Evolutionary conservation across 2,113 vertebrate species (phyloP), one percentile per base, ranked within the genome.

Genomic region (Erpornis zantholeuca): DNA sequence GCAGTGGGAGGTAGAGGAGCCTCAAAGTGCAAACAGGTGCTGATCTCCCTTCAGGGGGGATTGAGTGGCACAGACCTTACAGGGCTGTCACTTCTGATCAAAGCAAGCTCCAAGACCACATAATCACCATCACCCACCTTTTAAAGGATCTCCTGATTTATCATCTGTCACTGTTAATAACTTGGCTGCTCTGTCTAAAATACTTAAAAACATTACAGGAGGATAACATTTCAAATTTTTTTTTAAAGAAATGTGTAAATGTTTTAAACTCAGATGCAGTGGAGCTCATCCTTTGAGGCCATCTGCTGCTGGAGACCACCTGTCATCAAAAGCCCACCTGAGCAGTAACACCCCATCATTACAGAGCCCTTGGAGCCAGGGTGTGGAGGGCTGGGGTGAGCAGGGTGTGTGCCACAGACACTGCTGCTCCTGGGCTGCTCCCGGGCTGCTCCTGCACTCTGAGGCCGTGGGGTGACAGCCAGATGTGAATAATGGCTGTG

Each of bases 11-110:
- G 97, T 97, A 98, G 97, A 98, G 98, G 61, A 98, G 98, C 97
- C 98, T 95, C 97, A 97, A 98, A 98, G 98, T 90, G 98, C 98
- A 98, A 98, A 98, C 98, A 98, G 99, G 99, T 98, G 98, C 98
- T 97, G 98, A 95, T 94, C 89, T 94, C 97, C 97, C 97, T 94
- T 80, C 79, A 79, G 90, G 97, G 98, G 97, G 97, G 97, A 95
- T 95, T 87, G 95, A 84, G 91, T 91, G 80, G 92, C 94, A 93
- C 88, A 97, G 97, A 97, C 97, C 97, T 96, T 94, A 95, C 93
- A 96, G 96, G 98, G 98, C 95, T 98, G 98, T 98, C 97, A 97
- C 95, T 95, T 71, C 91, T 97, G 98, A 99, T 99, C 98, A 99
- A 99, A 99, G 99, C 78, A 49, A 68, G 96, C 97, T 96, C 93